phyloP scores from a whole-genome alignment of 2,888 invertebrate species.

The Sialis fuliginosa region DNA sequence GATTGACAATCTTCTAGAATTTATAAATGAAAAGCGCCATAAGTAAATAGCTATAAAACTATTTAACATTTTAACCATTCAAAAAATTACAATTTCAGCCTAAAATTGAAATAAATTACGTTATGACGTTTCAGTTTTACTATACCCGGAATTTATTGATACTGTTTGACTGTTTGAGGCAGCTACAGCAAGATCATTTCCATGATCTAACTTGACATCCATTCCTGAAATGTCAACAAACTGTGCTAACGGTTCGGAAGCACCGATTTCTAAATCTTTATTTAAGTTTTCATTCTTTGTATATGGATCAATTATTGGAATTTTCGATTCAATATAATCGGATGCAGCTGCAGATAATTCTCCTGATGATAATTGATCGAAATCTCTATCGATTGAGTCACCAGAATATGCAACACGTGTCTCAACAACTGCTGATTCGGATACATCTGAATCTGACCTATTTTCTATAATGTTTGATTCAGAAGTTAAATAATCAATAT shows the following conservation, averaged over 20 bases:
- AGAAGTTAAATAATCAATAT: constrained; percentile 15
- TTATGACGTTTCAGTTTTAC: constrained; percentile 15
- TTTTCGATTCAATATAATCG: constrained; percentile 15
- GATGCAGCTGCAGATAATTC: constrained; percentile 15
- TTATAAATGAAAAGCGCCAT: background rate
- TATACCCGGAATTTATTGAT: constrained; percentile 16
- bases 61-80: background rate
- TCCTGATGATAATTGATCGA: constrained; percentile 5
- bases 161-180: constrained; percentile 9
- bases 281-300: constrained; percentile 7
- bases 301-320: constrained; percentile 15
- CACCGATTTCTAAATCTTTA: constrained; percentile 14
- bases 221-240: constrained; percentile 16
- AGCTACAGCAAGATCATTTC: background rate
- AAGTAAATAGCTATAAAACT: background rate
- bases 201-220: background rate
- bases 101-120: too few relatives aligned
- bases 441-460: constrained; percentile 9
- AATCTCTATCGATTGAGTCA: constrained; percentile 4
- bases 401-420: background rate
- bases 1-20: background rate
- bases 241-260: constrained; percentile 17
- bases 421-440: constrained; percentile 1
- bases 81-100: too few relatives aligned
- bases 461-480: constrained; percentile 18